Evolutionary conservation across 2,113 vertebrate species (phyloP), one percentile per base, ranked within the genome.

Genomic region (Pipa parva): DNA sequence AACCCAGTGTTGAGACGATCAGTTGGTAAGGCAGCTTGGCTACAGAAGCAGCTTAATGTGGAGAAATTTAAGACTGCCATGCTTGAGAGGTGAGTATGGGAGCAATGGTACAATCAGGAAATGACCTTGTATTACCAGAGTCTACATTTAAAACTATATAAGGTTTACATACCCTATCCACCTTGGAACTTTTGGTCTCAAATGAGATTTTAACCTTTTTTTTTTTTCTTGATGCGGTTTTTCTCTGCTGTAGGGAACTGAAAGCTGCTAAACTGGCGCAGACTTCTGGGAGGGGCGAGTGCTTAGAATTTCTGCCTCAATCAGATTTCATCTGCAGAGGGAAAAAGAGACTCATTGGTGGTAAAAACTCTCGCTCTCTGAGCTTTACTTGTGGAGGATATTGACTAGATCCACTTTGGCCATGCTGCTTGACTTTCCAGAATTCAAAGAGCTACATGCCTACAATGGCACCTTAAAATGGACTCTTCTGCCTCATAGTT

Each of bases 21-120:
- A 1, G 27, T 84, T 4, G 82, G 84, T 50, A 93, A 84, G 67
- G 88, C 90, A 7, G 80, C 91, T 71, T 87, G 91, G 76, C 92
- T 99, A 25, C 91, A 89, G 49, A 82, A 79, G 74, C 92, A 95
- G 72, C 87, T 98, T 2, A 89, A 90, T 9, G 84, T 93, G 59
- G 95, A 99, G 76, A 97, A 90, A 74, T 88, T 89, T 78, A 93
- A 92, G 82, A 95, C 88, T 0, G 95, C 95, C 59, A 84, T 90
- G 83, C 80, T 99, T 71, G 92, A 97, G 80, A 97, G 91, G 95
- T 95, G 85, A 71, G 78, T 33, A 21, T 26, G 7, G 1, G 27
- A 13, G 10, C 10, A 9, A 11, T 12, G 7, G 33, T 36, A 7
- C 3, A 36, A 11, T 25, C 27, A 22, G 22, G 27, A 28, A 27